Evolutionary conservation across 1,140 invertebrate genomes (phyloP).

Genomic region (Episyrphus balteatus): DNA sequence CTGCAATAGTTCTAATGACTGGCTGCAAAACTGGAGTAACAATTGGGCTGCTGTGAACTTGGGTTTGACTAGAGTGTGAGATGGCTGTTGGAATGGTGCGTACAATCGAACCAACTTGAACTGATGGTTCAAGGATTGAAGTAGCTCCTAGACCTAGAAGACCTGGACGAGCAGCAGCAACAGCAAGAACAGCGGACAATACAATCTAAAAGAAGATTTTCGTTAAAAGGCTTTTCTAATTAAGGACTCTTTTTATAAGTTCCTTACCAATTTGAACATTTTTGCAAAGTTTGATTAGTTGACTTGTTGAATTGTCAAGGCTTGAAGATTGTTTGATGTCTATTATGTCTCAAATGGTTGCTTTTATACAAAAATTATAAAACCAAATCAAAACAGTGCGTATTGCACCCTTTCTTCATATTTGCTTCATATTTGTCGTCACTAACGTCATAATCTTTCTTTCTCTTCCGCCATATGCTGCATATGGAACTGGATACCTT

Average conservation of each 20-base stretch:
- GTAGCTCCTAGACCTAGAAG: constrained; percentile 10
- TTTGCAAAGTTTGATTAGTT: constrained; percentile 5
- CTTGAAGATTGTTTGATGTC: too few species aligned
- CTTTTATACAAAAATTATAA: too few species aligned
- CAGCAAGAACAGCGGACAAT: constrained; percentile 47
- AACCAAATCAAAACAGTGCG: too few species aligned
- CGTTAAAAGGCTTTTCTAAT: too few species aligned
- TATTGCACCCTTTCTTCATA: too few species aligned
- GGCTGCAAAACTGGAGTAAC: constrained; percentile 23
- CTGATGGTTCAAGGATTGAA: constrained; percentile 1
- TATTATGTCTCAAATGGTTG: too few species aligned
- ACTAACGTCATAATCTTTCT: too few species aligned
- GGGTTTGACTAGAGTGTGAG: constrained; percentile 40
- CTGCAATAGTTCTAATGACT: constrained; percentile 15
- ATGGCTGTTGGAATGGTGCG: constrained; percentile 32
- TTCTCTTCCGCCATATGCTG: too few species aligned
- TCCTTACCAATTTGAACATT: constrained; percentile 40
- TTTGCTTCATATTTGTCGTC: too few species aligned
- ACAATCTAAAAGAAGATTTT: constrained; percentile 36
- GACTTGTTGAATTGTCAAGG: too few species aligned
- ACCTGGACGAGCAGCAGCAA: constrained; percentile 43
- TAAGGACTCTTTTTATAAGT: too few species aligned
- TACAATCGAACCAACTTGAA: background rate
- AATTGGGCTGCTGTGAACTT: constrained; percentile 25
- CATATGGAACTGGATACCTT: too few species aligned